Evolutionary conservation across 1,140 invertebrate genomes (phyloP).

Genomic region (Solen grandis): DNA sequence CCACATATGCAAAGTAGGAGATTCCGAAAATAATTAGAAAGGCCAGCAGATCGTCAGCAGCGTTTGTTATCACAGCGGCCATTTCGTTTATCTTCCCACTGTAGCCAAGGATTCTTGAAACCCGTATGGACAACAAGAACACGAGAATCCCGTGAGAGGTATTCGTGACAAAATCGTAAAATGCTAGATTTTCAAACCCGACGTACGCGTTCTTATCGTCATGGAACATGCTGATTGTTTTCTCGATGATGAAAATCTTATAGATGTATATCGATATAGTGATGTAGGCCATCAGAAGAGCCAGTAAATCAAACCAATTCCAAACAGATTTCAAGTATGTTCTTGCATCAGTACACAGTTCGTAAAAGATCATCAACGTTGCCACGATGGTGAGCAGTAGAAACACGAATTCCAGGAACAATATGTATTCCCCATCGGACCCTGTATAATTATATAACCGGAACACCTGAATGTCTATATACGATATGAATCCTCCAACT

Average conservation of each 20-base stretch:
- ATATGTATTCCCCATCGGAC: slow-evolving; percentile 1
- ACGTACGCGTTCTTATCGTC: slow-evolving; percentile 57
- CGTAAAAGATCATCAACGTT: not conserved
- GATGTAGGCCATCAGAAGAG: slow-evolving; percentile 18
- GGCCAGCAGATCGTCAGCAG: slow-evolving; percentile 60
- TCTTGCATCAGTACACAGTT: slow-evolving; percentile 15
- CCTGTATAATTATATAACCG: slow-evolving; percentile 19
- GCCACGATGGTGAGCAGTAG: slow-evolving; percentile 25
- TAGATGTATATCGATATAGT: slow-evolving; percentile 41
- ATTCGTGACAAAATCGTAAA: slow-evolving; percentile 60
- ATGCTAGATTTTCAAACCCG: slow-evolving; percentile 65
- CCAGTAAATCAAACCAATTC: slow-evolving; percentile 47
- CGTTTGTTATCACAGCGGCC: slow-evolving; percentile 52
- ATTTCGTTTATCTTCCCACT: slow-evolving; percentile 63
- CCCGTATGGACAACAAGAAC: slow-evolving; percentile 57
- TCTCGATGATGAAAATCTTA: slow-evolving; percentile 17
- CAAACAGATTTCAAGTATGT: slow-evolving; percentile 45
- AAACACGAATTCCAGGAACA: slow-evolving; percentile 47
- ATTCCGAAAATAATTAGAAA: slow-evolving; percentile 73
- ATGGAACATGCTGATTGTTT: slow-evolving; percentile 35
- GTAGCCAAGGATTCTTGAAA: slow-evolving; percentile 61
- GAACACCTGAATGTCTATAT: slow-evolving; percentile 36
- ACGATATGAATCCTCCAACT: slow-evolving; percentile 73
- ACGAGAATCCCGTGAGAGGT: slow-evolving; percentile 52
- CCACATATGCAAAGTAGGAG: slow-evolving; percentile 69